Evolutionary conservation across 1,140 invertebrate genomes (phyloP).

Genomic region (Nephila pilipes): DNA sequence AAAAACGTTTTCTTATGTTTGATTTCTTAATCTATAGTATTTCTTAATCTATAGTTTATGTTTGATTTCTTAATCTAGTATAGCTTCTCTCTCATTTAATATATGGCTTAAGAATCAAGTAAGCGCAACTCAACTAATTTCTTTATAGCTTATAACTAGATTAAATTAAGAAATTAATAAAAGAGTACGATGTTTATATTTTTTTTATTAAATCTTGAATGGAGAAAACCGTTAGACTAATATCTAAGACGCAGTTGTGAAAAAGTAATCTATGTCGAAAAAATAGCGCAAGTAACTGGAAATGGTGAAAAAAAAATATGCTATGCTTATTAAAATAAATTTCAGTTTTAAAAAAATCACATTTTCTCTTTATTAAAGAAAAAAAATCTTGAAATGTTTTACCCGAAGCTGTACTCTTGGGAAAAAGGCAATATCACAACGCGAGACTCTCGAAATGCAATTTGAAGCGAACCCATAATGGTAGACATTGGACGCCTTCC

Average conservation of each 20-base stretch:
- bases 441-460: not conserved
- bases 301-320: not conserved
- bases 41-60: too few relatives aligned
- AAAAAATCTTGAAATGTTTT: not conserved
- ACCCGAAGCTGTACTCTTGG: not conserved
- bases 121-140: too few relatives aligned
- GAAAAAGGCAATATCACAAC: slow-evolving; percentile 7
- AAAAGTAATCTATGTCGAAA: not conserved
- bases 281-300: not conserved
- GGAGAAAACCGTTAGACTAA: not conserved
- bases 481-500: slow-evolving; percentile 13
- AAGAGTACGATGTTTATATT: too few relatives aligned
- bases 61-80: too few relatives aligned
- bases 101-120: too few relatives aligned
- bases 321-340: not conserved
- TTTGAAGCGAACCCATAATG: slow-evolving; percentile 48
- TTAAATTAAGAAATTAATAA: too few relatives aligned
- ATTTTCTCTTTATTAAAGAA: not conserved
- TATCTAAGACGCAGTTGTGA: not conserved
- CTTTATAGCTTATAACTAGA: too few relatives aligned
- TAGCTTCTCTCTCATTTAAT: too few relatives aligned
- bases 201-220: not conserved
- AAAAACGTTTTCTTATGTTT: too few relatives aligned
- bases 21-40: too few relatives aligned
- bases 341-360: not conserved